These are phyloP conservation scores for Ovis canadensis DNA, from an alignment of 2,113 vertebrate species.

Conservation along the genomic window DNA sequence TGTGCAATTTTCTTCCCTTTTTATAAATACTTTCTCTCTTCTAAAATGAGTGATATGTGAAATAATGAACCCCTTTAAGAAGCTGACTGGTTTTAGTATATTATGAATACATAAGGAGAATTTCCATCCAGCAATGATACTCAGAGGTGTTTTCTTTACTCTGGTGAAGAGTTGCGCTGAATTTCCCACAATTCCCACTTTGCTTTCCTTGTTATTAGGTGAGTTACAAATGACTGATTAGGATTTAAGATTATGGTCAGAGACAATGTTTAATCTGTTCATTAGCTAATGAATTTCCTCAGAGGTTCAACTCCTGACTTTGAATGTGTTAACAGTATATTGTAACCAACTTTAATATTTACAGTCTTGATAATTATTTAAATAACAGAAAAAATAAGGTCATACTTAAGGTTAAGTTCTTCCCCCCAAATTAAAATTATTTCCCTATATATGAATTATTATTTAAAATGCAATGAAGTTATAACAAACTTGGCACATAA, in stretches of 20 bases:
- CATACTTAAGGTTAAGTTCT: not conserved
- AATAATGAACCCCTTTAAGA: not conserved
- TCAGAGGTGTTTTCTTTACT: not conserved
- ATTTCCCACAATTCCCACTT: not conserved
- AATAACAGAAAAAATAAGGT: not conserved
- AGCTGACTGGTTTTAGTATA: not conserved
- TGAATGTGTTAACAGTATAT: not conserved
- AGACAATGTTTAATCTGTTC: not conserved
- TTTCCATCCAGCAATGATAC: not conserved
- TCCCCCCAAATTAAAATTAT: not conserved
- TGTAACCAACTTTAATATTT: not conserved
- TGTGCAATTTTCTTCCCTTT: not conserved
- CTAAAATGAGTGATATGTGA: not conserved
- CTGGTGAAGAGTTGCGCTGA: not conserved
- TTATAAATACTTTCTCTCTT: not conserved
- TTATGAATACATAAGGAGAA: not conserved
- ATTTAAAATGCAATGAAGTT: not conserved
- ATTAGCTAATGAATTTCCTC: not conserved
- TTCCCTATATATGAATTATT: not conserved
- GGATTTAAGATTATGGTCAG: not conserved
- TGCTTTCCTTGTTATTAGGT: not conserved
- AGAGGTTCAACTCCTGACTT: not conserved
- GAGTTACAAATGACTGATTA: not conserved
- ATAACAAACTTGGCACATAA: not conserved
- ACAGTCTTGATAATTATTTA: not conserved